Evolutionary conservation across 2,888 invertebrate species (phyloP).

Genomic region (Agrochola lychnidis): DNA sequence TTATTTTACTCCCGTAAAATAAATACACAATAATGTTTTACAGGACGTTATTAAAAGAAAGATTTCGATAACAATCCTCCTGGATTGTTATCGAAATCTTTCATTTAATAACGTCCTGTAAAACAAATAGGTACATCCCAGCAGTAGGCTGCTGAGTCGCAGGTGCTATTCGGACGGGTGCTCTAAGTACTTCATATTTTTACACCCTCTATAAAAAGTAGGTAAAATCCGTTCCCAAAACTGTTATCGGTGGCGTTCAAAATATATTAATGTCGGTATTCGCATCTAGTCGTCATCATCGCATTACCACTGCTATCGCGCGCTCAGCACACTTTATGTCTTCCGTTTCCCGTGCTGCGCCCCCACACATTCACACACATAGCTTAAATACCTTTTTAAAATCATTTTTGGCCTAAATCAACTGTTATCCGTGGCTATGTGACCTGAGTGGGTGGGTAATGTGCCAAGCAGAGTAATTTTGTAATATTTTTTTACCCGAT

Average conservation of each 20-base stretch:
- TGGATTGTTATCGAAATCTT: too few relatives aligned
- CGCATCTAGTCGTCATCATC: constrained; percentile 68
- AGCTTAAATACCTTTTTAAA: constrained; percentile 68
- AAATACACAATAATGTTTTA: too few relatives aligned
- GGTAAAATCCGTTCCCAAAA: constrained; percentile 37
- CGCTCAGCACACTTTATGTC: constrained; percentile 64
- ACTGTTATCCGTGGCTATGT: constrained; percentile 49
- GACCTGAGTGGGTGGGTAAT: constrained; percentile 16
- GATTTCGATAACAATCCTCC: too few relatives aligned
- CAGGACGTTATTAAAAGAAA: too few relatives aligned
- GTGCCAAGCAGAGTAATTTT: constrained; percentile 13
- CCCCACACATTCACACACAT: constrained; percentile 55
- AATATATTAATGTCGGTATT: constrained; percentile 64
- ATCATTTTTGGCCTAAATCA: constrained; percentile 65
- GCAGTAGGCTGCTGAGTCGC: too few relatives aligned
- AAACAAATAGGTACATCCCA: too few relatives aligned
- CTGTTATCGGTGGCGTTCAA: constrained; percentile 56
- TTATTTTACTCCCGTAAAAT: too few relatives aligned
- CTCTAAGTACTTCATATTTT: too few relatives aligned
- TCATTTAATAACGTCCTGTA: too few relatives aligned
- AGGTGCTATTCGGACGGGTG: too few relatives aligned
- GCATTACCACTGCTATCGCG: constrained; percentile 65
- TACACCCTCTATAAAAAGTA: constrained; percentile 11
- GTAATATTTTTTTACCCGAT: constrained; percentile 20
- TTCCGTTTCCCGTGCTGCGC: constrained; percentile 63